Evolutionary conservation across 2,113 vertebrate genomes (phyloP).

Genomic region (Dissostichus mawsoni): DNA sequence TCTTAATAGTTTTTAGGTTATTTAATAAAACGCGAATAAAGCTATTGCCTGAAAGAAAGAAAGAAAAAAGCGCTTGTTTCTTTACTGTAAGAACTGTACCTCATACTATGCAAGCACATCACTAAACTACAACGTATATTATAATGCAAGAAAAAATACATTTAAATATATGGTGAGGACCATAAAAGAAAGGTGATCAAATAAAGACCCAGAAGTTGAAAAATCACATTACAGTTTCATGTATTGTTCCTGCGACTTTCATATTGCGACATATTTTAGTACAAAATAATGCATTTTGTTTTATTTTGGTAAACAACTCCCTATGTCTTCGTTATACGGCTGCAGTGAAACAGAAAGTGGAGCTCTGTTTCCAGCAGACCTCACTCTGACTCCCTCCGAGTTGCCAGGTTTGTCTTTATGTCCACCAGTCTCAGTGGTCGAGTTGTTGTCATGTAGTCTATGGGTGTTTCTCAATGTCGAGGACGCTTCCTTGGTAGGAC

Average conservation of each 20-base stretch:
- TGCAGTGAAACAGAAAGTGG: neutral
- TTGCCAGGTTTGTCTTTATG: slow-evolving; percentile 19
- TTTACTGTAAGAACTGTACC: too few species aligned
- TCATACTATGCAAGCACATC: too few species aligned
- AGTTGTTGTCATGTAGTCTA: neutral
- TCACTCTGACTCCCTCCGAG: neutral
- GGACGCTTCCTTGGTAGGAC: too few species aligned
- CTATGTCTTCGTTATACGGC: neutral
- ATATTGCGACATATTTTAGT: too few species aligned
- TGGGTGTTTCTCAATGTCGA: neutral
- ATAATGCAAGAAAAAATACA: neutral
- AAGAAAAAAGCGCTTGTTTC: too few species aligned
- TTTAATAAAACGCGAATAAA: too few species aligned
- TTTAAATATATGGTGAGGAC: neutral
- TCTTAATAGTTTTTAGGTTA: neutral
- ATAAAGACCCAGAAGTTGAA: neutral
- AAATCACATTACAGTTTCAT: neutral
- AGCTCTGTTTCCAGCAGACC: neutral
- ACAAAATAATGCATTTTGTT: too few species aligned
- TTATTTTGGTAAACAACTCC: neutral
- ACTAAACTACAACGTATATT: too few species aligned
- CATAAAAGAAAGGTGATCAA: neutral
- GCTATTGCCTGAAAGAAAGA: too few species aligned
- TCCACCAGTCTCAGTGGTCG: neutral
- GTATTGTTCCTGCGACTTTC: neutral